Conservation (phyloP, 2,888 invertebrate species). For the Volucella bombylans region DNA sequence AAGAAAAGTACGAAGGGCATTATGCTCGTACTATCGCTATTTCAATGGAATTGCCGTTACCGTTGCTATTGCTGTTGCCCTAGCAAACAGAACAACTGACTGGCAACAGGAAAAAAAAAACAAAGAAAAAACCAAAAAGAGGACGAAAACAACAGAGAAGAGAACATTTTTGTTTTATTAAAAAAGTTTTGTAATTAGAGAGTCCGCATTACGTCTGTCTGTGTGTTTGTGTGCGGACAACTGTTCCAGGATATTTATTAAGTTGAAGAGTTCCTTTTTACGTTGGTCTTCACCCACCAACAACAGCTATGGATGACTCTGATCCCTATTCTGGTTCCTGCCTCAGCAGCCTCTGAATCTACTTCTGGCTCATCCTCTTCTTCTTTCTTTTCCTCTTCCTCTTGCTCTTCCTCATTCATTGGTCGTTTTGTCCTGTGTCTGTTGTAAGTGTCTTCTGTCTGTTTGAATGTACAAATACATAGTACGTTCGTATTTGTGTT, state of each 20-base stretch:
- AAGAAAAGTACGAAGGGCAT: conserved; percentile 16
- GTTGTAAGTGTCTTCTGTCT: not conserved
- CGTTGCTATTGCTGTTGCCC: too few relatives aligned
- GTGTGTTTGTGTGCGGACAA: conserved; percentile 58
- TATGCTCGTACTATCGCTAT: not conserved
- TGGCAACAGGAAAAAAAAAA: not conserved
- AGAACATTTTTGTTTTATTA: conserved; percentile 71
- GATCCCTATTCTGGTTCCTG: too few relatives aligned
- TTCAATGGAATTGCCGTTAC: conserved; percentile 12
- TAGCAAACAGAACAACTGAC: not conserved
- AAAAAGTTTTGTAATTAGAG: conserved; percentile 74
- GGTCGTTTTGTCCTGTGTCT: conserved; percentile 28
- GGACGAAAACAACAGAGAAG: conserved; percentile 19
- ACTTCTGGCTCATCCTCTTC: not conserved
- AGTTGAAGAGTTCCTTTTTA: conserved; percentile 61
- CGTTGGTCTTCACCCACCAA: not conserved
- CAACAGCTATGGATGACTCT: too few relatives aligned
- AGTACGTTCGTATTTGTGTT: not conserved
- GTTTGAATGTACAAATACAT: not conserved
- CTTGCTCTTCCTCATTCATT: not conserved
- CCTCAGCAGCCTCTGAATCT: too few relatives aligned
- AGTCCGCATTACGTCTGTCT: conserved; percentile 71
- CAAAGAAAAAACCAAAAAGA: not conserved
- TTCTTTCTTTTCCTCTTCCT: not conserved
- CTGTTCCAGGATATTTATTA: conserved; percentile 69